Conservation (phyloP, 2,888 invertebrate species). For the Hirudinaria manillensis region DNA sequence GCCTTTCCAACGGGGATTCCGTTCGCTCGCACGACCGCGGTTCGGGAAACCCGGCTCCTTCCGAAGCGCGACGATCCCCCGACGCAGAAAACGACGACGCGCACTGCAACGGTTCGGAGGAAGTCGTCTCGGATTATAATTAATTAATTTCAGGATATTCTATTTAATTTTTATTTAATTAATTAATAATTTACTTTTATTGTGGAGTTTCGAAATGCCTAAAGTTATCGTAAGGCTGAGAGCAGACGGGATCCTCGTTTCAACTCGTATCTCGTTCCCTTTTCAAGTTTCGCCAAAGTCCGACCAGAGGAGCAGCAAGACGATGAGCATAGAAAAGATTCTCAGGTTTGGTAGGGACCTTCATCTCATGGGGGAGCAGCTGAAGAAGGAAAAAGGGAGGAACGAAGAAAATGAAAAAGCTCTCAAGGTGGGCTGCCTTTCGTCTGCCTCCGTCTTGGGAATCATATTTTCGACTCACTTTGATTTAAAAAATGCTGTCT, state of each 20-base stretch:
- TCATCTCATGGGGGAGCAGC: slow-evolving; percentile 79
- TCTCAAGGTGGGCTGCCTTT: slow-evolving; percentile 65
- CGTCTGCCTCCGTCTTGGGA: background rate
- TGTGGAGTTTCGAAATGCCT: background rate
- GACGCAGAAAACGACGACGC: background rate
- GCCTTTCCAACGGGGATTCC: slow-evolving; percentile 36
- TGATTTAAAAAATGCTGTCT: too few relatives aligned
- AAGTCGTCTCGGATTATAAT: too few relatives aligned
- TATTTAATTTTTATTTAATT: too few relatives aligned
- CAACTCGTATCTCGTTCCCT: too few relatives aligned
- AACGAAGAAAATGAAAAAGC: slow-evolving; percentile 79
- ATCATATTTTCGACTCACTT: background rate
- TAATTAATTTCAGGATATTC: too few relatives aligned
- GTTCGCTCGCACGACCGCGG: background rate
- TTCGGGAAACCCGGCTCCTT: background rate
- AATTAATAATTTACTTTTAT: background rate
- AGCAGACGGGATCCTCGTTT: too few relatives aligned
- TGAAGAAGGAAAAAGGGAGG: slow-evolving; percentile 74
- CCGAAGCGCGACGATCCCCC: background rate
- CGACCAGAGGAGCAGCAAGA: background rate
- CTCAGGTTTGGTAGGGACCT: slow-evolving; percentile 87
- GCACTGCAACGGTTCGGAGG: background rate
- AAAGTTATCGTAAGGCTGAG: too few relatives aligned
- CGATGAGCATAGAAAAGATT: slow-evolving; percentile 77
- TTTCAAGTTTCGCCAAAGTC: slow-evolving; percentile 6